These are phyloP conservation scores for Diabrotica balteata DNA, from an alignment of 2,888 invertebrate species.

Conservation along the genomic window DNA sequence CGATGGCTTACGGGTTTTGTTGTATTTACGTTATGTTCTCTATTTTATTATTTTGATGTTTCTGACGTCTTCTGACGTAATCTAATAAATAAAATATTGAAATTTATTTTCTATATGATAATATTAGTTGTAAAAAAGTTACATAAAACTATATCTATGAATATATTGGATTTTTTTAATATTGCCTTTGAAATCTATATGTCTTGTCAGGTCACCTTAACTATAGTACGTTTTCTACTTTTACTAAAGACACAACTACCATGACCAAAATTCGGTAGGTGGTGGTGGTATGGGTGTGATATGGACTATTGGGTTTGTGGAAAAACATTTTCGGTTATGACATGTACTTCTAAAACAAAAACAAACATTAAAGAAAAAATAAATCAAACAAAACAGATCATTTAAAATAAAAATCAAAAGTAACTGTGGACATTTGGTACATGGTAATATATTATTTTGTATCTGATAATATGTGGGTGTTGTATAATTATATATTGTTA, in stretches of 20 bases:
- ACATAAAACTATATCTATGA: no score
- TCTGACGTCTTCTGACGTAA: not conserved
- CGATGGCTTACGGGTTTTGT: no score
- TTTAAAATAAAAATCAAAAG: not conserved
- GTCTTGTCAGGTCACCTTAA: constrained; percentile 1
- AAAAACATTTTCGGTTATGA: not conserved
- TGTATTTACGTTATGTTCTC: no score
- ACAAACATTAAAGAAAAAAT: not conserved
- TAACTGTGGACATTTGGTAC: constrained; percentile 3
- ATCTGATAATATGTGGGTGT: constrained; percentile 21
- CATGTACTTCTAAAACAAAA: not conserved
- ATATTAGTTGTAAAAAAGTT: no score
- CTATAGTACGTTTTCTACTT: not conserved
- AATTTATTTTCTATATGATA: no score
- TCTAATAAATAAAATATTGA: not conserved
- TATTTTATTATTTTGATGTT: not conserved
- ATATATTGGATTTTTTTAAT: no score
- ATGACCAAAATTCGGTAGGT: constrained; percentile 10
- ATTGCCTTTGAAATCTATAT: no score
- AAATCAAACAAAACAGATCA: not conserved
- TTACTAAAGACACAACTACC: constrained; percentile 15
- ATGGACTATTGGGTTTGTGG: not conserved
- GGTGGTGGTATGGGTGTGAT: not conserved
- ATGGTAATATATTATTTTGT: constrained; percentile 6
- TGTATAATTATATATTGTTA: constrained; percentile 9